Evolutionary conservation across 2,888 invertebrate species (phyloP).

Genomic region (Spodoptera picta): DNA sequence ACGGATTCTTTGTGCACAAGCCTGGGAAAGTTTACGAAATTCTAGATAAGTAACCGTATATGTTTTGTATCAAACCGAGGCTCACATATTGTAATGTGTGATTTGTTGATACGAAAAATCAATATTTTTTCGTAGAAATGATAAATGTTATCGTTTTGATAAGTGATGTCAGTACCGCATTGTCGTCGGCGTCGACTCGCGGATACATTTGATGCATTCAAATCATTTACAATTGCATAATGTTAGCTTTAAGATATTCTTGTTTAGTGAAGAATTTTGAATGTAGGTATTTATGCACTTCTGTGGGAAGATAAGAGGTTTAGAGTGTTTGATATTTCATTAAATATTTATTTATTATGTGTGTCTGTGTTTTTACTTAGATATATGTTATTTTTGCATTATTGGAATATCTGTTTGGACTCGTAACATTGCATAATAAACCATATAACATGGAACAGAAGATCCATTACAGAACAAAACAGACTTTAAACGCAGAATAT

Average conservation of each 20-base stretch:
- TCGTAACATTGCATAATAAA: too few species aligned
- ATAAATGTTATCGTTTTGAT: slow-evolving; percentile 39
- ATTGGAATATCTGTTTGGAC: too few species aligned
- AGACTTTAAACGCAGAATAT: slow-evolving; percentile 15
- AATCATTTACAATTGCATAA: slow-evolving; percentile 40
- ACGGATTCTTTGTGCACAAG: slow-evolving; percentile 65
- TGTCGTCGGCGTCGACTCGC: slow-evolving; percentile 8
- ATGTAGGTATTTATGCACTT: slow-evolving; percentile 18
- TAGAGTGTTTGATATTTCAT: slow-evolving; percentile 17
- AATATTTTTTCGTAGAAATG: slow-evolving; percentile 41
- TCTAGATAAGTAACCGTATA: slow-evolving; percentile 57
- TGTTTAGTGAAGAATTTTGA: slow-evolving; percentile 17
- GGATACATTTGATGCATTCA: slow-evolving; percentile 33
- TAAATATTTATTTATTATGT: slow-evolving; percentile 7
- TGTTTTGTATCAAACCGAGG: slow-evolving; percentile 47
- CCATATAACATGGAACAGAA: not conserved
- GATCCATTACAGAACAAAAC: slow-evolving; percentile 5
- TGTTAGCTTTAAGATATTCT: slow-evolving; percentile 19
- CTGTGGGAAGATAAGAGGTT: slow-evolving; percentile 10
- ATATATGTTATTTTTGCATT: too few species aligned
- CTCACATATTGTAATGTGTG: slow-evolving; percentile 50
- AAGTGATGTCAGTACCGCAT: slow-evolving; percentile 35
- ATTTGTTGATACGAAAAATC: slow-evolving; percentile 55
- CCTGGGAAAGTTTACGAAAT: slow-evolving; percentile 69
- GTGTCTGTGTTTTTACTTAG: not conserved